Conservation (phyloP, 2,113 vertebrate species). For the Balaeniceps rex region DNA sequence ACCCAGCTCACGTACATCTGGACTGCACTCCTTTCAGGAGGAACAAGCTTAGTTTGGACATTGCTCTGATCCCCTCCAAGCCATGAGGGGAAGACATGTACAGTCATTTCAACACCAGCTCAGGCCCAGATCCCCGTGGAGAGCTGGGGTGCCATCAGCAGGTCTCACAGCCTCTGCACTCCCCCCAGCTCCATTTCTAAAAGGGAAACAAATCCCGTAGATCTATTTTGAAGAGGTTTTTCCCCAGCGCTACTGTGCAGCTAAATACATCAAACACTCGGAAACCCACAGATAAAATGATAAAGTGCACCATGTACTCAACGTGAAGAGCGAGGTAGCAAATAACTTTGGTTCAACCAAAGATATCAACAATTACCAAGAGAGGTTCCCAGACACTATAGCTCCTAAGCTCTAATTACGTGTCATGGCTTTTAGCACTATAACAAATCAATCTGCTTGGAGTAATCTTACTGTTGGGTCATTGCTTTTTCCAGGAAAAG, state of each 20-base stretch:
- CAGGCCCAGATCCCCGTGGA: neutral
- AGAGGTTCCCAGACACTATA: neutral
- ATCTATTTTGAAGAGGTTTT: neutral
- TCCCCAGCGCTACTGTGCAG: neutral
- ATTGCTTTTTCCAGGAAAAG: neutral
- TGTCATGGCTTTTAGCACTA: neutral
- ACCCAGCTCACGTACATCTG: neutral
- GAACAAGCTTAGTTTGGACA: neutral
- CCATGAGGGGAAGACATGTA: fast-evolving
- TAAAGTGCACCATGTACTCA: neutral
- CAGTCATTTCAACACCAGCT: neutral
- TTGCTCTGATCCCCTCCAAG: neutral
- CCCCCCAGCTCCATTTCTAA: neutral
- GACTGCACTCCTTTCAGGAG: neutral
- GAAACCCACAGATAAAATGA: neutral
- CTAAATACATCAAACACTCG: neutral
- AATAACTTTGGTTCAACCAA: neutral
- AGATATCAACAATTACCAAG: neutral
- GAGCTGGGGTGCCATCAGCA: neutral
- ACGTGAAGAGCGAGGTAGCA: neutral
- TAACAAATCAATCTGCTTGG: neutral
- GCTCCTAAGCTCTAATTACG: neutral
- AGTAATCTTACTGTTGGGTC: neutral
- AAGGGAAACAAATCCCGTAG: neutral
- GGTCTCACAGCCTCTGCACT: neutral